A percentile compares a stretch with the other conserved stretches of the same genome.
Conservation (phyloP, 2,888 invertebrate species). For the Herminia tarsipennalis region DNA sequence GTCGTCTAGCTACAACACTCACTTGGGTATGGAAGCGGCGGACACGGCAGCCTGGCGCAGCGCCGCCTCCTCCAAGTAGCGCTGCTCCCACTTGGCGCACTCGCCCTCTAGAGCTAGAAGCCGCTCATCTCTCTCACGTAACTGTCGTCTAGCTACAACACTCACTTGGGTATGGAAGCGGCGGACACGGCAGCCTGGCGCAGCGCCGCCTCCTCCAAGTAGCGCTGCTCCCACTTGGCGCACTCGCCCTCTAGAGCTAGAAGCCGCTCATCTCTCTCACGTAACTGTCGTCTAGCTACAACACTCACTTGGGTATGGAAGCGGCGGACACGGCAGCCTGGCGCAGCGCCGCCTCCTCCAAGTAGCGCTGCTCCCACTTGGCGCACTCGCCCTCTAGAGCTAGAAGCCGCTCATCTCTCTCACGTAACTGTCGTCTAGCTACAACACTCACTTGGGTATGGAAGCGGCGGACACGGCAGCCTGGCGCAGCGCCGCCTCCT, state of each 20-base stretch:
- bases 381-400: slow-evolving; percentile 92
- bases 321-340: slow-evolving; percentile 94
- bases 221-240: slow-evolving; percentile 94
- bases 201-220: slow-evolving; percentile 92
- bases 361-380: slow-evolving; percentile 94
- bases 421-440: slow-evolving; percentile 71
- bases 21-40: slow-evolving; percentile 91
- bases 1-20: slow-evolving; percentile 66
- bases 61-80: slow-evolving; percentile 93
- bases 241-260: slow-evolving; percentile 91
- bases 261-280: slow-evolving; percentile 77
- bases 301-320: slow-evolving; percentile 89
- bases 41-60: slow-evolving; percentile 92
- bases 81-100: slow-evolving; percentile 94
- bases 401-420: slow-evolving; percentile 76
- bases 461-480: slow-evolving; percentile 93
- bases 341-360: slow-evolving; percentile 92
- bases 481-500: slow-evolving; percentile 92
- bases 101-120: slow-evolving; percentile 89
- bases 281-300: slow-evolving; percentile 65
- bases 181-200: slow-evolving; percentile 93
- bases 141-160: slow-evolving; percentile 61
- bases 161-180: slow-evolving; percentile 90
- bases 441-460: slow-evolving; percentile 87
- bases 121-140: slow-evolving; percentile 78